Evolutionary conservation across 2,113 vertebrate genomes (phyloP).

Genomic region (Prochilodus magdalenae): DNA sequence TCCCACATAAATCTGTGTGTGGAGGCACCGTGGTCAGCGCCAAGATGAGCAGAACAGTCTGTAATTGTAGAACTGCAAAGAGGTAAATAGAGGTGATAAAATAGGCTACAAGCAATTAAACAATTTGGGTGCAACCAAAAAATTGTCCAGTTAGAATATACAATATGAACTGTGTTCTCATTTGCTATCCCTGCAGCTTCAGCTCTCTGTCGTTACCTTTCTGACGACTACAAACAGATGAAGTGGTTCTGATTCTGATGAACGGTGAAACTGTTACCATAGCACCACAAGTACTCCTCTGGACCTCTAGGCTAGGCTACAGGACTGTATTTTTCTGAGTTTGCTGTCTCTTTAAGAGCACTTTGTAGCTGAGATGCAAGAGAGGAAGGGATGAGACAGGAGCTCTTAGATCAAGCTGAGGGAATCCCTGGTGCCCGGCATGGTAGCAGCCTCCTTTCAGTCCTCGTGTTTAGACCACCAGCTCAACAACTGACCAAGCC

Average conservation of each 20-base stretch:
- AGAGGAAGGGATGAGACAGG: not conserved
- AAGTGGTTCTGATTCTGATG: not conserved
- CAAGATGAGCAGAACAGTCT: no score
- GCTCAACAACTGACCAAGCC: not conserved
- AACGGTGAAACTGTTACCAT: not conserved
- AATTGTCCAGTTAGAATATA: no score
- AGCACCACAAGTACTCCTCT: not conserved
- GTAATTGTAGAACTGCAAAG: no score
- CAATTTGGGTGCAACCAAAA: no score
- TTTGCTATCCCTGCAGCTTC: no score
- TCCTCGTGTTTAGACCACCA: not conserved
- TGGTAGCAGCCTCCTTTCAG: not conserved
- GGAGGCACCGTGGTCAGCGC: no score
- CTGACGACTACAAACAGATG: not conserved
- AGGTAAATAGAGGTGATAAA: no score
- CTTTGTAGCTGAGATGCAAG: conserved; percentile 10
- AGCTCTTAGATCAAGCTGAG: not conserved
- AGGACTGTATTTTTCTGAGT: no score
- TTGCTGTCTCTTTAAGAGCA: conserved; percentile 42
- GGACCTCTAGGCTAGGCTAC: not conserved
- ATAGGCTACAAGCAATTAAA: no score
- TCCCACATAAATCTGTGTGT: no score
- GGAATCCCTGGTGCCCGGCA: not conserved
- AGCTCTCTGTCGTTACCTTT: no score
- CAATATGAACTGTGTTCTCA: no score